A percentile compares a stretch with the other conserved stretches of the same genome.
phyloP scores from a whole-genome alignment of 2,797 vertebrate species.

The Anabacerthia variegaticeps region DNA sequence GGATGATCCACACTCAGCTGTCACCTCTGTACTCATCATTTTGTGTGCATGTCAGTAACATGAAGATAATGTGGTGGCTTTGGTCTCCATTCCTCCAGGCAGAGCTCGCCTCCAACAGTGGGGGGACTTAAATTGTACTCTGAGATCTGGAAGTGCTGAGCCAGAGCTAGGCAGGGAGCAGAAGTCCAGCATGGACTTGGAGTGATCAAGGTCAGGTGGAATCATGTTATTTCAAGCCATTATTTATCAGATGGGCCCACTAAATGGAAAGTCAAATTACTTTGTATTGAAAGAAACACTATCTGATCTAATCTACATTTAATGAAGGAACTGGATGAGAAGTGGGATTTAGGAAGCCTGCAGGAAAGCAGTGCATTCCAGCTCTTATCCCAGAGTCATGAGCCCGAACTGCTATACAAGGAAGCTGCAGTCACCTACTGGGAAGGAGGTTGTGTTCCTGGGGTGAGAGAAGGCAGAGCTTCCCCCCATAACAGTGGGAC shows the following conservation, averaged over 20 bases:
- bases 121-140: neutral
- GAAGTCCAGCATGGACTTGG: neutral
- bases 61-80: neutral
- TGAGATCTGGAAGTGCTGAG: neutral
- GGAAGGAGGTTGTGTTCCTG: neutral
- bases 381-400: neutral
- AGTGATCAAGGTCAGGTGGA: neutral
- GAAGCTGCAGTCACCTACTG: accelerated
- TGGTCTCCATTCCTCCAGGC: neutral
- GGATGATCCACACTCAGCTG: neutral
- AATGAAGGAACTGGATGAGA: slow-evolving; percentile 37
- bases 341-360: neutral
- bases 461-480: neutral
- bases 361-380: neutral
- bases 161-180: neutral
- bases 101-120: neutral
- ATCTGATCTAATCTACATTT: slow-evolving; percentile 9
- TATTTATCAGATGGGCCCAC: slow-evolving; percentile 55
- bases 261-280: slow-evolving; percentile 51
- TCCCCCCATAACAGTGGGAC: accelerated
- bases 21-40: neutral
- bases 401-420: accelerated
- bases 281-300: slow-evolving; percentile 38
- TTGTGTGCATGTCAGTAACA: neutral
- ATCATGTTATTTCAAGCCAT: neutral